Evolutionary conservation across 2,888 invertebrate species (phyloP).

Genomic region (Digitonthophagus gazella): DNA sequence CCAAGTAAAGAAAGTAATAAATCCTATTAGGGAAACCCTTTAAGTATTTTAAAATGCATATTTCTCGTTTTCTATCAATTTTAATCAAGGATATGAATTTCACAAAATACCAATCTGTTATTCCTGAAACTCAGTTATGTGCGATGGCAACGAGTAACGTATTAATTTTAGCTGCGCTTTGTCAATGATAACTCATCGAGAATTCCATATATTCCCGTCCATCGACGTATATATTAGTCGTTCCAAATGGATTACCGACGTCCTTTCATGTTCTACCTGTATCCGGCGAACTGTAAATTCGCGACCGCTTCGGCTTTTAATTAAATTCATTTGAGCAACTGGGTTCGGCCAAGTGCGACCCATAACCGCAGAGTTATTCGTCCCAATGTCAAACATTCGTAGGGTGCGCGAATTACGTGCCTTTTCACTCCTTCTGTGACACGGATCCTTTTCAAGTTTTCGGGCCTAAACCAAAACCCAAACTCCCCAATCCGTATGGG

Average conservation of each 20-base stretch:
- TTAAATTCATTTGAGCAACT: neutral
- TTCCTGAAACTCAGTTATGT: too few relatives aligned
- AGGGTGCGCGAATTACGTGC: slow-evolving; percentile 10
- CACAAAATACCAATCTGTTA: too few relatives aligned
- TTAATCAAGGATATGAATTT: too few relatives aligned
- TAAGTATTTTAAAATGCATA: too few relatives aligned
- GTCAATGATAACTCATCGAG: too few relatives aligned
- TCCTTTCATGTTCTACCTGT: neutral
- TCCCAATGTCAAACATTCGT: slow-evolving; percentile 13
- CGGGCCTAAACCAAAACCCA: too few relatives aligned
- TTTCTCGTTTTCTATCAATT: too few relatives aligned
- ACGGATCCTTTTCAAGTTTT: slow-evolving; percentile 18
- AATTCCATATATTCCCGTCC: too few relatives aligned
- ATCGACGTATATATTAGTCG: neutral
- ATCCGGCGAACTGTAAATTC: neutral
- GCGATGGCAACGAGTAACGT: too few relatives aligned
- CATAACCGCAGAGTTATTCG: slow-evolving; percentile 7
- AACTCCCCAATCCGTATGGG: neutral
- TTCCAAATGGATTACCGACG: neutral
- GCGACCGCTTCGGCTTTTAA: neutral
- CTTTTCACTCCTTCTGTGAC: slow-evolving; percentile 16
- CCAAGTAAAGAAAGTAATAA: too few relatives aligned
- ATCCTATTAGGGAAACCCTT: too few relatives aligned
- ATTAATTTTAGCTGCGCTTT: too few relatives aligned
- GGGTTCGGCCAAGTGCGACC: neutral